Percentiles rank a stretch among this genome's conserved stretches.
These are phyloP conservation scores for Chalcis sispes DNA, from an alignment of 2,888 invertebrate species.

Conservation along the genomic window DNA sequence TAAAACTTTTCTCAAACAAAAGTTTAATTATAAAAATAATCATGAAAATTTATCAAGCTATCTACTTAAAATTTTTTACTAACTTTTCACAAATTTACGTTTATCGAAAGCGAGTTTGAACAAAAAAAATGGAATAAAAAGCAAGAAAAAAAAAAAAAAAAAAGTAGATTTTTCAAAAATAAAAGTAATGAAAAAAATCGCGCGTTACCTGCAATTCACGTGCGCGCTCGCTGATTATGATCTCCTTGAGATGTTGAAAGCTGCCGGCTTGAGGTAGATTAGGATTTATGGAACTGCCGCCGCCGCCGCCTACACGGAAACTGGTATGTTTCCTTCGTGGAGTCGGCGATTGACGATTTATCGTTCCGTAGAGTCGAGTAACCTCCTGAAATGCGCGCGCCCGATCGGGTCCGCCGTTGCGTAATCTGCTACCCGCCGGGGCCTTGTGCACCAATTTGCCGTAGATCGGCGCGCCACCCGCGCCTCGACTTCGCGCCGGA, in stretches of 20 bases:
- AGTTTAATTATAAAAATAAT: no score
- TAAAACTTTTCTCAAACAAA: no score
- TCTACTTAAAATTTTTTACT: no score
- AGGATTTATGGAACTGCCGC: conserved; percentile 43
- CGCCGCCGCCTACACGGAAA: conserved; percentile 57
- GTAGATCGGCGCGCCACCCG: conserved; percentile 79
- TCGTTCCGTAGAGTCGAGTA: conserved; percentile 77
- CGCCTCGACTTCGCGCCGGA: conserved; percentile 67
- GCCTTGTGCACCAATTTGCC: conserved; percentile 85
- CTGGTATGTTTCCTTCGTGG: conserved; percentile 73
- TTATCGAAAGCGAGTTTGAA: no score
- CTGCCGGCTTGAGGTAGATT: conserved; percentile 73
- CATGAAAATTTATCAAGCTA: no score
- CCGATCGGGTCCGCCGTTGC: conserved; percentile 75
- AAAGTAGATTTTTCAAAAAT: no score
- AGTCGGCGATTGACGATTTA: conserved; percentile 77
- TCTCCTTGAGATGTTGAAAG: conserved; percentile 88
- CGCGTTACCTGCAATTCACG: conserved; percentile 81
- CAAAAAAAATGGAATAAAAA: no score
- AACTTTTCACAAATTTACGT: no score
- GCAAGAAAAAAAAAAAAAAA: no score
- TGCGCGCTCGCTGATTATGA: conserved; percentile 86
- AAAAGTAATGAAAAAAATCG: no score
- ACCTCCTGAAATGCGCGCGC: conserved; percentile 78
- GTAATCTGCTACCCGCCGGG: conserved; percentile 77